Evolutionary conservation across 1,140 invertebrate genomes (phyloP).

Genomic region (Maniola jurtina): DNA sequence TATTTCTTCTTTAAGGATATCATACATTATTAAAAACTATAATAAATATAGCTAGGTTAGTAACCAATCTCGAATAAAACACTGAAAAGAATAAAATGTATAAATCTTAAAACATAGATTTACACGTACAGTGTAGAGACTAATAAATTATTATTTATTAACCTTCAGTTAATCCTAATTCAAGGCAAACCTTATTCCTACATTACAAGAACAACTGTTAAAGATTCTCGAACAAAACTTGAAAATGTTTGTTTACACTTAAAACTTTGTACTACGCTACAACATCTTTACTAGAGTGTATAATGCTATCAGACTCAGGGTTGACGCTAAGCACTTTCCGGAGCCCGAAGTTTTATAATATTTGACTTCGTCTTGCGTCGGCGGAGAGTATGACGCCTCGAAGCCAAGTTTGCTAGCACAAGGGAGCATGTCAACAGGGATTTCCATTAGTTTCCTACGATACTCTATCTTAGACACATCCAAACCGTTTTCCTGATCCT

Average conservation of each 20-base stretch:
- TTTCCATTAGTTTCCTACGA: constrained; percentile 77
- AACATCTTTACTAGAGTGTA: constrained; percentile 30
- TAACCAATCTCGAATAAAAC: too few relatives aligned
- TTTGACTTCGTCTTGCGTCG: constrained; percentile 72
- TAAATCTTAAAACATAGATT: neutral
- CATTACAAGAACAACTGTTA: constrained; percentile 5
- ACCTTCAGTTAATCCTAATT: constrained; percentile 17
- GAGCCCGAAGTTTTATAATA: constrained; percentile 66
- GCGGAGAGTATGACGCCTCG: constrained; percentile 77
- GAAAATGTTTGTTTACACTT: constrained; percentile 11
- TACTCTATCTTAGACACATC: constrained; percentile 57
- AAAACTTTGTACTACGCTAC: constrained; percentile 25
- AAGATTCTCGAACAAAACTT: constrained; percentile 10
- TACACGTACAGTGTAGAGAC: neutral
- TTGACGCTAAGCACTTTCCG: constrained; percentile 24
- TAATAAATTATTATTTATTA: neutral
- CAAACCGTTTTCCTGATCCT: constrained; percentile 58
- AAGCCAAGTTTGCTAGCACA: constrained; percentile 81
- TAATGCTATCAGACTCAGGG: constrained; percentile 27
- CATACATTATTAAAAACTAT: too few relatives aligned
- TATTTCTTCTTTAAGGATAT: too few relatives aligned
- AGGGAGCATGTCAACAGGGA: constrained; percentile 82
- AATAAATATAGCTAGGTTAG: too few relatives aligned
- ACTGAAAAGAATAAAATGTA: too few relatives aligned
- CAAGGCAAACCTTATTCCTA: constrained; percentile 22